phyloP scores from a whole-genome alignment of 2,113 vertebrate genomes.

The Cricetomys ansorgei region DNA sequence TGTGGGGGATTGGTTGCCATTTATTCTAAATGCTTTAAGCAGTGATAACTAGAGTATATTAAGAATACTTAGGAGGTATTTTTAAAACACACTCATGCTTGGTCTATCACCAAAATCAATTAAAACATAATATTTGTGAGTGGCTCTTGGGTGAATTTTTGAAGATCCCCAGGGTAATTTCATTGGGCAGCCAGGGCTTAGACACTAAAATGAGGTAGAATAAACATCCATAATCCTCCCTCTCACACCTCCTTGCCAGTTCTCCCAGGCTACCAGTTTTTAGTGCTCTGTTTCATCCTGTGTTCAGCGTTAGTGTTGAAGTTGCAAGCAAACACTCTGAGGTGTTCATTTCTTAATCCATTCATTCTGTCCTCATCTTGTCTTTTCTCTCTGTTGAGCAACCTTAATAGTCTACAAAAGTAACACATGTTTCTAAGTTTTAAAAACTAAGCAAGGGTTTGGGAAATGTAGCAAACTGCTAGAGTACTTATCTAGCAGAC shows the following conservation, averaged over 20 bases:
- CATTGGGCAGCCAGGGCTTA: not conserved
- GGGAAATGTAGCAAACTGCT: not conserved
- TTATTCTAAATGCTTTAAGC: not conserved
- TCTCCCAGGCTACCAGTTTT: not conserved
- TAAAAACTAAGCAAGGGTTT: not conserved
- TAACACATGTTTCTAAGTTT: not conserved
- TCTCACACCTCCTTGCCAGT: no score
- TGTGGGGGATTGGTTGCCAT: no score
- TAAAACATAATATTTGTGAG: conserved; percentile 17
- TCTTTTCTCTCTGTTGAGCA: not conserved
- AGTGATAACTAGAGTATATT: not conserved
- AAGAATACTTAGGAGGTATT: not conserved
- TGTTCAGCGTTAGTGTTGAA: not conserved
- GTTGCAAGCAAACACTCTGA: not conserved
- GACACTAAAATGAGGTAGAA: not conserved
- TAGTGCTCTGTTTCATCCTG: not conserved
- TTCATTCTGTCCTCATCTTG: not conserved
- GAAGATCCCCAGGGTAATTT: not conserved
- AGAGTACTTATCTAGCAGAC: not conserved
- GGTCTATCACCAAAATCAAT: not conserved
- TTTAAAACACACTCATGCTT: not conserved
- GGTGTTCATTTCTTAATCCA: conserved; percentile 22
- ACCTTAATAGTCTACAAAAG: conserved; percentile 45
- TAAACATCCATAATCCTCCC: not conserved
- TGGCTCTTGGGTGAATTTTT: not conserved